Base-by-base conservation (phyloP, 2,797 vertebrate genomes). In the Peromyscus aztecus region DNA sequence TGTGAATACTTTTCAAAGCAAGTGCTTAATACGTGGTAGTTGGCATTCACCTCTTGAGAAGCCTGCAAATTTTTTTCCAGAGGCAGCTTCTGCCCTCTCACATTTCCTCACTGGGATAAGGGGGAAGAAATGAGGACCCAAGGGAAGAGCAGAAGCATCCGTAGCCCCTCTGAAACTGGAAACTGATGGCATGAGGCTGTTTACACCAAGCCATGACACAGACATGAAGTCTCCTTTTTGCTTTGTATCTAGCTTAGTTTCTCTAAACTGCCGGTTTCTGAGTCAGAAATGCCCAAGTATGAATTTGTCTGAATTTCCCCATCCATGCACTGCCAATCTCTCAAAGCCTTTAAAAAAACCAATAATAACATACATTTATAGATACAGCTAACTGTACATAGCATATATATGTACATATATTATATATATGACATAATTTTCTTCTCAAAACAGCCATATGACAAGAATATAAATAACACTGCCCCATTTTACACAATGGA, bases 371-470 rank as follows among this genome's bases (percentile, higher is more conserved):
- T 3, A 69, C 67, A 82, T 92, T 92, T 95, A 85, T n/a, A 92
- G 59, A 52, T 27, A 0, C 55, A 78, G 40, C 43, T 78, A 89
- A 91, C 13, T 82, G 93, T 92, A 34, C 49, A 61, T 52, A 89
- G 59, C 27, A 90, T n/a, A 21, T 93, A 16, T 80, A 52, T 83
- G 43, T 27, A 34, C 37, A 61, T 46, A 46, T 29, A 46, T 69
- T 57, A 14, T 82, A 49, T 89, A 46, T 24, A 27, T 49, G 23
- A 94, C 29, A 65, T 92, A 87, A 92, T 97, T 94, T 95, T 91
- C 71, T 88, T 90, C 83, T 90, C 81, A 67, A 85, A 92, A 94
- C 31, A 94, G 31, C 29, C 2, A 9, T 43, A 67, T 85, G n/a
- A 73, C 12, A 27, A 90, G 75, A 83, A 81, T 75, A 78, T 90